A percentile compares a stretch with the other conserved stretches of the same genome.
These are phyloP conservation scores for Tinea trinotella DNA, from an alignment of 2,888 invertebrate genomes.

Conservation along the genomic window DNA sequence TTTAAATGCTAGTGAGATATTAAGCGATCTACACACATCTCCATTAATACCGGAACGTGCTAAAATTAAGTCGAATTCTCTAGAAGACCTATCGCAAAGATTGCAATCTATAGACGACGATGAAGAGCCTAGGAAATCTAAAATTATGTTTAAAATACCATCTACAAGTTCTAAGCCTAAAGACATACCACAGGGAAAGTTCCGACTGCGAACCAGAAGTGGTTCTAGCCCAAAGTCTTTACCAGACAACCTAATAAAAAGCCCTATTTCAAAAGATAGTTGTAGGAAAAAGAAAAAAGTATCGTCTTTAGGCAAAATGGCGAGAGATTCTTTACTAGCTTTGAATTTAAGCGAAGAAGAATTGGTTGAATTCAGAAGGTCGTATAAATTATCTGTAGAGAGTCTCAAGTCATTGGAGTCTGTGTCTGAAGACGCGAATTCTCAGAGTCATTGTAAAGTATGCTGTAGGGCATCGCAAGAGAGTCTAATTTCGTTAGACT, in stretches of 20 bases:
- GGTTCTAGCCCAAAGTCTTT: slow-evolving; percentile 63
- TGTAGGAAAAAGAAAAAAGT: slow-evolving; percentile 57
- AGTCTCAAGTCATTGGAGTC: slow-evolving; percentile 58
- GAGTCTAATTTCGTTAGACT: slow-evolving; percentile 60
- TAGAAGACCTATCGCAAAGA: slow-evolving; percentile 48
- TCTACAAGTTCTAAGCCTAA: slow-evolving; percentile 45
- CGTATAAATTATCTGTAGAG: slow-evolving; percentile 57
- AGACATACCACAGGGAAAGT: slow-evolving; percentile 50
- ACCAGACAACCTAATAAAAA: slow-evolving; percentile 57
- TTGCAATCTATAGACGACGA: slow-evolving; percentile 28
- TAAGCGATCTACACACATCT: slow-evolving; percentile 37
- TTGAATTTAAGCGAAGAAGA: slow-evolving; percentile 65
- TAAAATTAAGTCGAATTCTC: slow-evolving; percentile 50
- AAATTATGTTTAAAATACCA: slow-evolving; percentile 55
- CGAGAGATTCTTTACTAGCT: slow-evolving; percentile 56
- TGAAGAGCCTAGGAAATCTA: slow-evolving; percentile 39
- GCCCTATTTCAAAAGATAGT: slow-evolving; percentile 48
- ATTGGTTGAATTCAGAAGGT: slow-evolving; percentile 54
- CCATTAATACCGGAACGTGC: slow-evolving; percentile 54
- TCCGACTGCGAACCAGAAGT: slow-evolving; percentile 45
- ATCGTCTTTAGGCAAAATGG: slow-evolving; percentile 60
- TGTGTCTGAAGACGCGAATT: slow-evolving; percentile 59
- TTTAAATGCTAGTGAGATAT: neutral
- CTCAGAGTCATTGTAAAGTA: slow-evolving; percentile 51
- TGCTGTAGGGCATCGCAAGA: slow-evolving; percentile 59